Percentiles rank a stretch among this genome's conserved stretches.
phyloP scores from a whole-genome alignment of 2,797 vertebrate species.

The Scyliorhinus canicula region DNA sequence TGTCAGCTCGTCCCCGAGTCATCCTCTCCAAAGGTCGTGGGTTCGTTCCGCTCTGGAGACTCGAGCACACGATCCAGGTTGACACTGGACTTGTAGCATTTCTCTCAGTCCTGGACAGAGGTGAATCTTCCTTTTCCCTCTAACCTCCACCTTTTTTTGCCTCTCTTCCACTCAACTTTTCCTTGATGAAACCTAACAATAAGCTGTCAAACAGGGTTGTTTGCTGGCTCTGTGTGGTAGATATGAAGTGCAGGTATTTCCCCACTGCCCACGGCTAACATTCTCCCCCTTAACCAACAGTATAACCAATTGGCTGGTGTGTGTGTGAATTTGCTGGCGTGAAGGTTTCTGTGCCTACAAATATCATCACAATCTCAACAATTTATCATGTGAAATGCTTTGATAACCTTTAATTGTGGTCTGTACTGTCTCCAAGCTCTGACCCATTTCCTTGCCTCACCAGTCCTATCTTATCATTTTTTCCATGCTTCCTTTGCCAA shows the following conservation, averaged over 20 bases:
- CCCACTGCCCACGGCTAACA: neutral
- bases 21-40: neutral
- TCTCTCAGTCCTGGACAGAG: neutral
- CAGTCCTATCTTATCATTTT: neutral
- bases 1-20: neutral
- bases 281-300: neutral
- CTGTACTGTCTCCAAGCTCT: neutral
- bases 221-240: neutral
- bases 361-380: neutral
- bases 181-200: neutral
- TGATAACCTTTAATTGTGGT: neutral
- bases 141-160: neutral
- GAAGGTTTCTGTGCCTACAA: neutral
- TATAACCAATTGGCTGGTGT: neutral
- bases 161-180: neutral
- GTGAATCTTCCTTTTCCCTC: neutral
- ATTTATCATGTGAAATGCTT: neutral
- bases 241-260: neutral
- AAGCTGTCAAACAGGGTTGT: neutral
- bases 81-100: neutral
- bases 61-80: neutral
- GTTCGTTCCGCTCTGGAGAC: neutral
- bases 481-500: neutral
- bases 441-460: neutral
- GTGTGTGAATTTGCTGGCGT: neutral